Evolutionary conservation across 2,113 vertebrate genomes (phyloP), one percentile per base, ranked within the genome.

Genomic region (Aspiorhynchus laticeps): DNA sequence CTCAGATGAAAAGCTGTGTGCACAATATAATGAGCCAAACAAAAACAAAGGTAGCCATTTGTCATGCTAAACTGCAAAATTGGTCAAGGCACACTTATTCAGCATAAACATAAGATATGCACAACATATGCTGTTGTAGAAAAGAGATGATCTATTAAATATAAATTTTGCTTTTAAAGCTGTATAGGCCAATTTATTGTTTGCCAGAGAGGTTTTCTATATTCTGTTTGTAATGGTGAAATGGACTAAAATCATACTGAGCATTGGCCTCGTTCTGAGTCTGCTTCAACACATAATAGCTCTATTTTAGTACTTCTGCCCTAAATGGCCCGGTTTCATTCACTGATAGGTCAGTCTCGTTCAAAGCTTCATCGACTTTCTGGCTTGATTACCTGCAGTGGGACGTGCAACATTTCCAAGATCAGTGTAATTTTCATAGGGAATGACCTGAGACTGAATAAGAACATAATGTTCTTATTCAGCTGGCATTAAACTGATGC

Each of bases 371-470:
- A 79, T 33, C 17, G 5, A 79, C 15, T 56, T 79, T 79, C 48
- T 79, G 76, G 31, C 48, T 36, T 53, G 12, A 77, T 48, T 77
- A 77, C n/a, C 36, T 73, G 69, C 69, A 73, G 33, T 73, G 41
- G 73, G 24, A 7, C 1, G n/a, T 26, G 41, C 41, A 48, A 26
- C 38, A 75, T 46, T 15, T 48, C 74, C 41, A 76, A 46, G 7
- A 76, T 17, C n/a, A 43, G 36, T 19, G 4, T 19, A 28, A 65
- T 43, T 81, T 81, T 28, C 56, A 65, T 65, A 46, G 4, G 36
- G 24, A 81, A 46, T 28, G 21, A 36, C 31, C 77, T 3, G 56
- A 80, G 24, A 73, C 36, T 24, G 33, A 79, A 11, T 33, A 56
- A 79, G 19, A 24, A 56, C 53, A 63, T 2, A 43, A 9, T 26